These are phyloP conservation scores for Natator depressus DNA, from an alignment of 2,113 vertebrate species.

Conservation along the genomic window DNA sequence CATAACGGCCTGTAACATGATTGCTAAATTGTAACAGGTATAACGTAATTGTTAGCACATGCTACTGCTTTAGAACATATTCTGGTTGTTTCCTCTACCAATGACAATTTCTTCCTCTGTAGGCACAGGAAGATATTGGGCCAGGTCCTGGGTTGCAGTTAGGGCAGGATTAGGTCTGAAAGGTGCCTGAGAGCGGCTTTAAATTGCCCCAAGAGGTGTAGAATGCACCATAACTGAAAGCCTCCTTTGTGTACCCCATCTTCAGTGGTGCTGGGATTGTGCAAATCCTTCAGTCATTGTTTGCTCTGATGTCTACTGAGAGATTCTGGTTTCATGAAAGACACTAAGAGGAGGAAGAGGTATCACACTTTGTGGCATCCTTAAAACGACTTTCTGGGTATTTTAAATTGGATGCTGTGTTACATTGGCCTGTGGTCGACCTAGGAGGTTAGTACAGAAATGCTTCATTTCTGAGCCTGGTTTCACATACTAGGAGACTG, in stretches of 20 bases:
- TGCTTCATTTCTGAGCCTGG: not conserved
- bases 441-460: not conserved
- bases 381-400: not conserved
- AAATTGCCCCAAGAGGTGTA: not conserved
- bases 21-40: not conserved
- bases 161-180: not conserved
- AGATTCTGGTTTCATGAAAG: not conserved
- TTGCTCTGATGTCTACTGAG: not conserved
- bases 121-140: not conserved
- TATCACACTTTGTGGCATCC: not conserved
- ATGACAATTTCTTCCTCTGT: not conserved
- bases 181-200: not conserved
- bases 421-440: not conserved
- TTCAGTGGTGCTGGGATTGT: not conserved
- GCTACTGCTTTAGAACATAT: fast-evolving
- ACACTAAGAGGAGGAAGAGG: not conserved
- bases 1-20: not conserved
- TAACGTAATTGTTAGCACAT: not conserved
- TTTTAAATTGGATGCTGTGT: not conserved
- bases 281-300: not conserved
- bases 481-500: not conserved
- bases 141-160: not conserved
- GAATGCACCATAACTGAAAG: fast-evolving
- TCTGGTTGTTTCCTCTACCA: fast-evolving
- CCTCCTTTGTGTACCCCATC: fast-evolving